Percentiles rank a stretch among this genome's conserved stretches.
These are phyloP conservation scores for Xenus cinereus DNA, from an alignment of 2,113 vertebrate species.

Conservation along the genomic window DNA sequence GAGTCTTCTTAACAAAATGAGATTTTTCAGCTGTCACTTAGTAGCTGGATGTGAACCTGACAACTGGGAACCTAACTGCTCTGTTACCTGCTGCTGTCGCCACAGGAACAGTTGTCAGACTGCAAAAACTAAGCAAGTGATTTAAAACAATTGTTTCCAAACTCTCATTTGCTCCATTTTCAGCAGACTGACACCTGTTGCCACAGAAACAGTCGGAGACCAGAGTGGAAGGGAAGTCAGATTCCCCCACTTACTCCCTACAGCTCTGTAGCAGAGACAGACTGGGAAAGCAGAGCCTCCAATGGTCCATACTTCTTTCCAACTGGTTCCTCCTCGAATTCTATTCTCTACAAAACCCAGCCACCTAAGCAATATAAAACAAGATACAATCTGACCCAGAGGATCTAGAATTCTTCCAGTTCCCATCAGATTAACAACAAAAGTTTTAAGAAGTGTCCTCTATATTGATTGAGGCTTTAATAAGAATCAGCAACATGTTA, in stretches of 20 bases:
- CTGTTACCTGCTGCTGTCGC: neutral
- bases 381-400: neutral
- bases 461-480: neutral
- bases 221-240: neutral
- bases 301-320: neutral
- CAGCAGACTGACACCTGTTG: neutral
- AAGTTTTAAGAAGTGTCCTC: neutral
- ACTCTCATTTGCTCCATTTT: neutral
- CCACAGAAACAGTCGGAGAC: neutral
- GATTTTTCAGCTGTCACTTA: neutral
- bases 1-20: neutral
- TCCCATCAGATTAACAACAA: neutral
- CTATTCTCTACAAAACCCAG: neutral
- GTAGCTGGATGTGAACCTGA: neutral
- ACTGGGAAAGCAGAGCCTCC: neutral
- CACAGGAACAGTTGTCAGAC: neutral
- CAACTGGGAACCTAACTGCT: neutral
- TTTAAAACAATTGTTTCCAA: constrained; percentile 9
- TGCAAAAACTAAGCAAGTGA: neutral
- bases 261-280: neutral
- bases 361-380: neutral
- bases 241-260: neutral
- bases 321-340: neutral
- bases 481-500: neutral
- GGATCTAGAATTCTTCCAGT: neutral